Evolutionary conservation across 2,888 invertebrate genomes (phyloP), one percentile per base, ranked within the genome.

Genomic region (Dermolepida albohirtum): DNA sequence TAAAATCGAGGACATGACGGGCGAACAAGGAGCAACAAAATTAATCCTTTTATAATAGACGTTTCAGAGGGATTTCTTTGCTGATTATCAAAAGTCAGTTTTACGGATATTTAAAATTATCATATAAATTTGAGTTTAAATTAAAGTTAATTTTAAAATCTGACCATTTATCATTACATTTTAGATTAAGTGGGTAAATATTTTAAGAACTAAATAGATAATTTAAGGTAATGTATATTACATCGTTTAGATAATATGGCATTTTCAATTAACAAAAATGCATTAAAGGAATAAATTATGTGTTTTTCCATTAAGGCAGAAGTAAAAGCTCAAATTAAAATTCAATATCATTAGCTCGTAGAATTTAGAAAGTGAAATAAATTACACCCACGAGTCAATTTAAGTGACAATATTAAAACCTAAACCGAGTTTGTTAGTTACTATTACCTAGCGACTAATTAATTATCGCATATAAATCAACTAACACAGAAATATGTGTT

Each of bases 301-400:
- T 34, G 47, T 39, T 62, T 62, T 34, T 47, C 39, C 59, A 47
- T 47, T 62, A 47, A 34, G 16, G n/a, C 47, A 10, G 14, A 11
- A 62, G 47, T 47, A 62, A 62, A 47, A 62, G 47, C 59, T 47
- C 47, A 39, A 62, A 62, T 62, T 62, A 62, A 47, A 47, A 62
- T 47, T 11, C 59, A 47, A 62, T 62, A 62, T 62, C 47, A 47
- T 62, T 62, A 34, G 47, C 14, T 29, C 34, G 47, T 17, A 17
- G 59, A 62, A 62, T 62, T 62, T 62, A 62, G 59, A 62, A 62
- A 62, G 59, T 62, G 34, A n/a, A 47, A 62, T 62, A 62, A 62
- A 62, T 62, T 47, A 62, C 59, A 47, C 47, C 47, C 43, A 49
- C 59, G 16, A n/a, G 14, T 47, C 59, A 47, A 49, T 62, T 39